Base-by-base conservation (phyloP, 2,888 invertebrate genomes). In the Drosophila ochracea region DNA sequence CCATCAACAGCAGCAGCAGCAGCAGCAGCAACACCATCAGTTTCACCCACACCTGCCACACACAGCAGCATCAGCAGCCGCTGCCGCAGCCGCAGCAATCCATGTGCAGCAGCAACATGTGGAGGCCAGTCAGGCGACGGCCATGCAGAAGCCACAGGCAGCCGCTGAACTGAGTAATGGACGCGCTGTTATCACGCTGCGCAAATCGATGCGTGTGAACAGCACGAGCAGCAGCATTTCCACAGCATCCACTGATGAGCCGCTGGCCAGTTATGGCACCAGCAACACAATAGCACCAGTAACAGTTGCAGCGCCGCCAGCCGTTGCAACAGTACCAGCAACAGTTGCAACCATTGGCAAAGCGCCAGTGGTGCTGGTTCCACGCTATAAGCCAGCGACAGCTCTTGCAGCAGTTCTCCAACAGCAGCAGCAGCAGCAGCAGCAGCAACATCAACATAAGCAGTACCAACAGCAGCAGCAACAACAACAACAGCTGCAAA, bases 221-320 rank as follows among this genome's bases (percentile, higher is more conserved):
- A 93, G 93, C 78, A 93, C 93, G 60, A 92, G 93, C 75, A 93
- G 93, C 79, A 92, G 91, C 76, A 92, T 91, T 54, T 93, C 93
- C 43, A 93, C 93, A 10, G 88, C 91, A 16, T 92, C 93, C 19
- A 90, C 91, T n/a, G 93, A 93, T 31, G 92, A 91, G 54, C 73
- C 82, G 33, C 28, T 73, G 19, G 43, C 58, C 54, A 66, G 41
- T 25, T 94, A 94, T 78, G 28, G 31, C n/a, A 92, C 93, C 60
- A 59, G 28, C 62, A 52, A 41, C 52, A 52, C 61, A 30, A 58
- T 73, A 7, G 50, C 53, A 54, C 1, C 59, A 33, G n/a, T 61
- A 25, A 19, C 47, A 28, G 41, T 55, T 41, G 41, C 58, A 9
- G 11, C 60, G 25, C 31, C 53, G 5, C 7, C 50, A 53, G 54